These are phyloP conservation scores for Pontoporia blainvillei DNA, from an alignment of 2,113 vertebrate genomes.

Conservation along the genomic window DNA sequence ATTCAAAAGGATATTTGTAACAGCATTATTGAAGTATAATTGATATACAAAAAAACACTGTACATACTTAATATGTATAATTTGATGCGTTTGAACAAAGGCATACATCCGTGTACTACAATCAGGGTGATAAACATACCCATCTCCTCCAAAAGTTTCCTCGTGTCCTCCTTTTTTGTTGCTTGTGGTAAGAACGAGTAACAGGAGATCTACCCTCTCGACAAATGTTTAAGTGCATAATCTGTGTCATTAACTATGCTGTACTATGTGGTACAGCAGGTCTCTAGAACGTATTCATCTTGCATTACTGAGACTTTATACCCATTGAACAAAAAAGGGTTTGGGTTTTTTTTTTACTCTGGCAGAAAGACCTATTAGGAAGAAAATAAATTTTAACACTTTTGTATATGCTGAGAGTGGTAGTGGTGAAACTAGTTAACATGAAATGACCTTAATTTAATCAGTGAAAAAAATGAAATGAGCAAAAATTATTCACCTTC, in stretches of 20 bases:
- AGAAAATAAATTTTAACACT: constrained; percentile 1
- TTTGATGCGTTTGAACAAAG: not conserved
- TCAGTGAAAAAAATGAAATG: not conserved
- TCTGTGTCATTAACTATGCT: not conserved
- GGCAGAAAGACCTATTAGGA: not conserved
- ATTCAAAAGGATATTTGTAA: not conserved
- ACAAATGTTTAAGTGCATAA: not conserved
- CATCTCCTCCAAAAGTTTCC: not conserved
- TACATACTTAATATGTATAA: not conserved
- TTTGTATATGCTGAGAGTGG: not conserved
- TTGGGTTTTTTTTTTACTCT: not conserved
- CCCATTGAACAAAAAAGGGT: not conserved
- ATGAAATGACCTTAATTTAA: not conserved
- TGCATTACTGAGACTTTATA: not conserved
- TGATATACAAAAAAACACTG: not conserved
- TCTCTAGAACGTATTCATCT: not conserved
- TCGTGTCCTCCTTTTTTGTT: not conserved
- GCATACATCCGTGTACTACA: not conserved
- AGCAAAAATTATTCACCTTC: not conserved
- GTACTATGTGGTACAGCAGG: too few species aligned
- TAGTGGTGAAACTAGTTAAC: not conserved
- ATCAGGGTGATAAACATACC: not conserved
- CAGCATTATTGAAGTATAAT: not conserved
- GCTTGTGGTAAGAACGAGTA: not conserved
- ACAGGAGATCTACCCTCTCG: not conserved